Evolutionary conservation across 2,888 invertebrate species (phyloP), one percentile per base, ranked within the genome.

Genomic region (Fragum sueziense): DNA sequence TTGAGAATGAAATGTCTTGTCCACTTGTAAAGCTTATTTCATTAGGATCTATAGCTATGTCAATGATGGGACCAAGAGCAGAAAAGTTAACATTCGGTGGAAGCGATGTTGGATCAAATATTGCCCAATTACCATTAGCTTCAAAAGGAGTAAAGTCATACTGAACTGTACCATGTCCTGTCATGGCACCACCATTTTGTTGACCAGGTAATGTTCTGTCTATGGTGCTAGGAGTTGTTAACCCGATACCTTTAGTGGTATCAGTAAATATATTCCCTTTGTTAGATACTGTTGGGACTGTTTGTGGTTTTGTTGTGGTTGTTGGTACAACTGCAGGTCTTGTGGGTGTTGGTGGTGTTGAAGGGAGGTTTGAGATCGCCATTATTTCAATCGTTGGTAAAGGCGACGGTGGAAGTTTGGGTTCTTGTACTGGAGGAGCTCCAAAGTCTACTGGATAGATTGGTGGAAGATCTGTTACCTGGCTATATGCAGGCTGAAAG

Each of bases 41-140:
- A 20, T 31, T 74, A n/a, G 69, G 65, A 20, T 79, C 80, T 9
- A 79, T 68, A 2, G 78, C 76, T 20, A 84, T 37, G 20, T 80
- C 80, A 22, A 78, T 74, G 4, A 84, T 70, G 29, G 84, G 84
- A 47, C 79, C 79, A 37, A 80, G 72, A 33, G 80, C 84, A 4
- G 74, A 70, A 51, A 84, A 84, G 67, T 84, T 80, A 1, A 82
- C 62, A 41, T 73, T 51, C 17, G 74, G 47, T 14, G 80, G 67
- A 3, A 79, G 17, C 6, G 80, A 73, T 3, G 78, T 76, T 2
- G 84, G 84, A 51, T 84, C 84, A 74, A 84, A 84, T 59, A 84
- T 78, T 27, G 84, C 84, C 84, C 84, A 84, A 61, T 84, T 84
- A 37, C 72, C 77, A 33, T 83, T 78, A 20, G 77, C 76, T 52